A percentile compares a stretch with the other conserved stretches of the same genome.
Conservation (phyloP, 2,113 vertebrate genomes). For the Lepus timidus region DNA sequence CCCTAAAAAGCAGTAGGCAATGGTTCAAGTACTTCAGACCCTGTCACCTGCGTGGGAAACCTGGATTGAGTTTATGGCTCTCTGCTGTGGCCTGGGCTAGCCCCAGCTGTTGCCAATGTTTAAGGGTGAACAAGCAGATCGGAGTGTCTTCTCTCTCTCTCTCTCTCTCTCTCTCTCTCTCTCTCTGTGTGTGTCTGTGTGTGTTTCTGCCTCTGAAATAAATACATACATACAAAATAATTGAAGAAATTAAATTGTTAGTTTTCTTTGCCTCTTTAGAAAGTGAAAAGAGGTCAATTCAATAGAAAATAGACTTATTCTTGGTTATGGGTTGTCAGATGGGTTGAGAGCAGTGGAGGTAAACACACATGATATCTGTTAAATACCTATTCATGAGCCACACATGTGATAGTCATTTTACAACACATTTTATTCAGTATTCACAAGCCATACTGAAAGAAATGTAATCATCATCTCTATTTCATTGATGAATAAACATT, state of each 20-base stretch:
- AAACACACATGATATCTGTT: neutral
- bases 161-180: too few relatives aligned
- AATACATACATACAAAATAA: neutral
- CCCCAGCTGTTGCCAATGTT: too few relatives aligned
- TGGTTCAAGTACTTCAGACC: too few relatives aligned
- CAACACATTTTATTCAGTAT: neutral
- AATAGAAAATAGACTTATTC: conserved; percentile 4
- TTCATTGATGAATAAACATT: neutral
- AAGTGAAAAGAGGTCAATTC: neutral
- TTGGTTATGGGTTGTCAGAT: neutral
- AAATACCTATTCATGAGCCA: neutral
- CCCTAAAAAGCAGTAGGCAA: too few relatives aligned
- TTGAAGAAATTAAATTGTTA: conserved; percentile 7
- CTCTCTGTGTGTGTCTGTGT: too few relatives aligned
- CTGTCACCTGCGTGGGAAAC: too few relatives aligned
- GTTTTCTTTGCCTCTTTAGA: neutral
- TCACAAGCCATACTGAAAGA: neutral
- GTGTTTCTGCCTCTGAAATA: too few relatives aligned
- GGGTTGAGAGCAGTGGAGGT: neutral
- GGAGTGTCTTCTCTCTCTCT: too few relatives aligned
- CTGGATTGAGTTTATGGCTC: too few relatives aligned
- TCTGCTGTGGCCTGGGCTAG: too few relatives aligned
- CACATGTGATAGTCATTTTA: neutral
- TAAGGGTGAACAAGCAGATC: too few relatives aligned
- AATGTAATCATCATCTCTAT: neutral